Conservation (phyloP, 2,888 invertebrate species). For the Gryllus longicercus region DNA sequence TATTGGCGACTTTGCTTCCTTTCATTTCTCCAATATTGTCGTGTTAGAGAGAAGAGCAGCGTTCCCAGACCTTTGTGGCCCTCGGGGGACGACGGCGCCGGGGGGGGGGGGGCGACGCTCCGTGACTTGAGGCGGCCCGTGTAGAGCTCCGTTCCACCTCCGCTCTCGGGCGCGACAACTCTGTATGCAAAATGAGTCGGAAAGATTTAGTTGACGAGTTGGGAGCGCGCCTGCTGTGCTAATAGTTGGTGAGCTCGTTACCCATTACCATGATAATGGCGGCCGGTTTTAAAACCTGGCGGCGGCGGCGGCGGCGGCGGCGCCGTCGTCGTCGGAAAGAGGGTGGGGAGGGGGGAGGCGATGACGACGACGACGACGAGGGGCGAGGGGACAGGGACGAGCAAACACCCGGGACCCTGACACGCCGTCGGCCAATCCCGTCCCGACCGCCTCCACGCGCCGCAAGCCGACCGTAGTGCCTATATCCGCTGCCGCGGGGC, state of each 20-base stretch:
- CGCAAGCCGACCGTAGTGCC: neutral
- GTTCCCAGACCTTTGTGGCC: too few species aligned
- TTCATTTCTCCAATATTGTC: too few species aligned
- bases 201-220: conserved; percentile 17
- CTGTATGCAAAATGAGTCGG: conserved; percentile 8
- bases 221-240: conserved; percentile 6
- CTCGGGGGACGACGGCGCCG: too few species aligned
- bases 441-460: neutral
- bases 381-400: neutral
- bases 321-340: neutral
- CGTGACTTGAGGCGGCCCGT: too few species aligned
- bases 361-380: too few species aligned
- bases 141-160: too few species aligned
- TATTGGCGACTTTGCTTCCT: too few species aligned
- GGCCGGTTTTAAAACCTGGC: conserved; percentile 3
- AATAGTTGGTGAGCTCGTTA: conserved; percentile 17
- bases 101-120: too few species aligned
- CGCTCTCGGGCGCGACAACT: conserved; percentile 3
- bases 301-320: neutral
- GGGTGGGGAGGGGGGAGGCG: too few species aligned
- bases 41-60: too few species aligned
- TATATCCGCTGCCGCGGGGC: neutral
- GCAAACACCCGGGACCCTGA: neutral
- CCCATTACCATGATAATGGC: conserved; percentile 17
- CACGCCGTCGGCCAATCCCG: neutral